phyloP scores from a whole-genome alignment of 1,140 invertebrate species.

The Drosophila micromelanica region DNA sequence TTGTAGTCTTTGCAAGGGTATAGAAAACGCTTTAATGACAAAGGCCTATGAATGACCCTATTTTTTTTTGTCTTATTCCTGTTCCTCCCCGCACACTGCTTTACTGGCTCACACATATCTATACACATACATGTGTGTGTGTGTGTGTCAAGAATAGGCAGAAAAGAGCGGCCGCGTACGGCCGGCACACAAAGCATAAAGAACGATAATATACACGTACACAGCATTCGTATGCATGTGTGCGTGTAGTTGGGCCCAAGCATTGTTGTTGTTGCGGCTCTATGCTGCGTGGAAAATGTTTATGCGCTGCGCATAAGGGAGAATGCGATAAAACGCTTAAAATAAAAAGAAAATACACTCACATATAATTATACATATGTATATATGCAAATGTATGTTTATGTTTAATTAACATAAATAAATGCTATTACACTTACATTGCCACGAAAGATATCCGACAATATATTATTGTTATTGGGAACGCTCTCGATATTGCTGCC shows the following conservation, averaged over 20 bases:
- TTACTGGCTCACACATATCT: constrained; percentile 51
- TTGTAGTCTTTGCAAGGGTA: too few relatives aligned
- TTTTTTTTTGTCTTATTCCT: constrained; percentile 42
- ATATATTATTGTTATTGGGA: constrained; percentile 12
- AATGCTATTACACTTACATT: constrained; percentile 56
- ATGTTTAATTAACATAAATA: background rate
- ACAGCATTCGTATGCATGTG: constrained; percentile 12
- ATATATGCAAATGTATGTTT: background rate
- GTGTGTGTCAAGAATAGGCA: constrained; percentile 57
- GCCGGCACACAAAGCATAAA: constrained; percentile 73
- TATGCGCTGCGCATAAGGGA: constrained; percentile 48
- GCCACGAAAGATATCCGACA: constrained; percentile 68
- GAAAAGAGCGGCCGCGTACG: constrained; percentile 46
- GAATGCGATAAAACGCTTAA: constrained; percentile 41
- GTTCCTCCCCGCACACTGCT: constrained; percentile 24
- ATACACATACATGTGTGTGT: constrained; percentile 26
- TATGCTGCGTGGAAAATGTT: constrained; percentile 53
- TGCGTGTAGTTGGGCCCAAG: constrained; percentile 29
- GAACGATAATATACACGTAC: constrained; percentile 59
- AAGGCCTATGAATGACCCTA: constrained; percentile 69
- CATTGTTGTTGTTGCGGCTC: constrained; percentile 26
- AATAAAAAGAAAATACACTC: constrained; percentile 34
- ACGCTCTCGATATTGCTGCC: constrained; percentile 22
- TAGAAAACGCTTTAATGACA: background rate
- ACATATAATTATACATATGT: constrained; percentile 17